Base-by-base conservation (phyloP, 2,888 invertebrate genomes). In the Stenurella melanura region DNA sequence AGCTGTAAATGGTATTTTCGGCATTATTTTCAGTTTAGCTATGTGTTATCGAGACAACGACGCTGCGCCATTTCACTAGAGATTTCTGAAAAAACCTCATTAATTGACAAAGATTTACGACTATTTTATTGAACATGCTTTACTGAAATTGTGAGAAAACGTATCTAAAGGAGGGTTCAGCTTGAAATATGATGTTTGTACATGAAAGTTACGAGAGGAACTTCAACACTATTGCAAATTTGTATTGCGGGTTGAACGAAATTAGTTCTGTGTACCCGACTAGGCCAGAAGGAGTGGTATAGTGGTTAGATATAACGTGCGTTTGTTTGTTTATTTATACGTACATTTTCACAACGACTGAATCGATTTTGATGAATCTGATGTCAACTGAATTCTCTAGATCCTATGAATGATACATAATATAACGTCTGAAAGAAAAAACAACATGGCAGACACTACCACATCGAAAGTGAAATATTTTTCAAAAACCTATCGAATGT, bases 51-150 rank as follows among this genome's bases (percentile, higher is more conserved):
- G 12, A 50, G 4, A 50, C 1, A 6, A 17, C 15, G n/a, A 26
- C 21, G n/a, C n/a, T n/a, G n/a, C n/a, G 21, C n/a, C n/a, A n/a
- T 50, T 50, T 50, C 50, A 15, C 50, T 5, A 50, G 50, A 6
- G 50, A 50, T 50, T 50, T 50, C 50, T n/a, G n/a, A 50, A 50
- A 50, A 50, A 50, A 50, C 50, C 50, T 50, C 50, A 50, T 50
- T 50, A 50, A 50, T 50, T 50, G 50, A 50, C 50, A 50, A 50
- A 50, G 50, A 50, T 50, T 50, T 50, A 50, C 50, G 50, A n/a
- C n/a, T 50, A 12, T 50, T 50, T 50, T 50, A 50, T 50, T 50
- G 50, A 50, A 50, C 50, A 50, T 50, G 50, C n/a, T 50, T n/a
- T 50, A n/a, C 50, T 50, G n/a, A 50, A 50, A 50, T 50, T 50